Base-by-base conservation (phyloP, 35 echinoderm and acorn worm species). In the Lytechinus variegatus region DNA sequence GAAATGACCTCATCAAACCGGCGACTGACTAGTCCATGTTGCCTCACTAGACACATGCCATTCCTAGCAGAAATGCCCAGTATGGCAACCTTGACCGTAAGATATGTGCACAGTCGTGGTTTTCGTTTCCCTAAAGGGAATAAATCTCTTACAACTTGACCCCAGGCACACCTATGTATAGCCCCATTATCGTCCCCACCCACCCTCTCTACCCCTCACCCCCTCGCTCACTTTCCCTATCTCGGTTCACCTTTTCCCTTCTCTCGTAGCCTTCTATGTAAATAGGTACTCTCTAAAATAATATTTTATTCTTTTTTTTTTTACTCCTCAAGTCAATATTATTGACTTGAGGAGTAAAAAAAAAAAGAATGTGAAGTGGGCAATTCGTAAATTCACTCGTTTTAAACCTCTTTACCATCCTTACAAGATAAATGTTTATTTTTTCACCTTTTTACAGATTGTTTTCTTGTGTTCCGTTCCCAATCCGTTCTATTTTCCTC, bases 1-100 rank as follows among this genome's bases (percentile, higher is more conserved):
- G 29, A 90, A 54, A 44, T 90, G 88, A 90, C 88, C 88, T 90
- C 88, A 90, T 90, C 88, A 54, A 19, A 90, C 52, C 88, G 29
- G 88, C 52, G 88, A 90, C 29, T 52, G 88, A 90, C 88, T 44
- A 90, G 88, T 90, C 88, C 28, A 90, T 90, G 88, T 90, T 90
- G 28, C 88, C 88, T 90, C 88, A 90, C 88, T 5, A 33, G 88
- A 44, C 88, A 90, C 88, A 90, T 90, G 88, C 88, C 88, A 90
- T 90, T 90, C 88, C 88, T 79, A 24, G 5, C 66, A 79, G 66
- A 79, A 88, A 90, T 90, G 88, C 52, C 88, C 88, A 90, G 88
- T 54, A 52, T 54, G 29, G 9, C 16, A 54, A 54, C 88, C 88
- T 90, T 90, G 88, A 90, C 88, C 88, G 88, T 52, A 51, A 90